phyloP scores from a whole-genome alignment of 2,797 vertebrate genomes.

The Chanos chanos region DNA sequence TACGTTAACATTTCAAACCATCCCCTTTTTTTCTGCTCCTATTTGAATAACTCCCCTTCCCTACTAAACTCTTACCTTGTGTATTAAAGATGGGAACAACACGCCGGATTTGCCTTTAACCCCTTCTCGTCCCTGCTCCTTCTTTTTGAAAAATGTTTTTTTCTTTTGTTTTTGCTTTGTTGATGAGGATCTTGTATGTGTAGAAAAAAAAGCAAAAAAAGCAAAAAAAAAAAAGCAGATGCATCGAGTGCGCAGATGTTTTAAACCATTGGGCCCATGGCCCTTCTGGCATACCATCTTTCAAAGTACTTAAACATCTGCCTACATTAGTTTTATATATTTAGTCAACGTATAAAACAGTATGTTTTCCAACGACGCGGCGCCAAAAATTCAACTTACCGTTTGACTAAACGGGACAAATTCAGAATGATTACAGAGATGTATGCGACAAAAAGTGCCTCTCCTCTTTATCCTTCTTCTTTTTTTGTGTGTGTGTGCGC shows the following conservation, averaged over 20 bases:
- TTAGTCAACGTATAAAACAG: too few relatives aligned
- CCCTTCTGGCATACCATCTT: slow-evolving; percentile 64
- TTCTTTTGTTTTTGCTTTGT: slow-evolving; percentile 51
- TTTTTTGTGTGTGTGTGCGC: not conserved
- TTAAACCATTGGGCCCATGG: slow-evolving; percentile 60
- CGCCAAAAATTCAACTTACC: slow-evolving; percentile 58
- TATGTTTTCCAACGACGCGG: too few relatives aligned
- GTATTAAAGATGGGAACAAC: slow-evolving; percentile 57
- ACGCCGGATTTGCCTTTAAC: slow-evolving; percentile 38
- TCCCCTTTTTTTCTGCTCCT: slow-evolving; percentile 61
- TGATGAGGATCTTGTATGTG: slow-evolving; percentile 53
- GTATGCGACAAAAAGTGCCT: too few relatives aligned
- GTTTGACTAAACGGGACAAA: slow-evolving; percentile 43
- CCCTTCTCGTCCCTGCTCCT: slow-evolving; percentile 2
- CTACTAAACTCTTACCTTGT: too few relatives aligned
- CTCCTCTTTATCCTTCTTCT: too few relatives aligned
- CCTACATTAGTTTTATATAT: slow-evolving; percentile 56
- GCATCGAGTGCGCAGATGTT: slow-evolving; percentile 61
- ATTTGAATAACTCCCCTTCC: slow-evolving; percentile 45
- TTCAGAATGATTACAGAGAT: too few relatives aligned
- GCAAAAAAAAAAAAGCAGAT: slow-evolving; percentile 38
- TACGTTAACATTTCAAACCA: slow-evolving; percentile 75
- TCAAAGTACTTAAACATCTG: slow-evolving; percentile 68
- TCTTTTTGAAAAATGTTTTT: slow-evolving; percentile 48
- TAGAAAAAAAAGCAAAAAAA: slow-evolving; percentile 34